Evolutionary conservation across 2,113 vertebrate genomes (phyloP).

Genomic region (Eulemur macaco): DNA sequence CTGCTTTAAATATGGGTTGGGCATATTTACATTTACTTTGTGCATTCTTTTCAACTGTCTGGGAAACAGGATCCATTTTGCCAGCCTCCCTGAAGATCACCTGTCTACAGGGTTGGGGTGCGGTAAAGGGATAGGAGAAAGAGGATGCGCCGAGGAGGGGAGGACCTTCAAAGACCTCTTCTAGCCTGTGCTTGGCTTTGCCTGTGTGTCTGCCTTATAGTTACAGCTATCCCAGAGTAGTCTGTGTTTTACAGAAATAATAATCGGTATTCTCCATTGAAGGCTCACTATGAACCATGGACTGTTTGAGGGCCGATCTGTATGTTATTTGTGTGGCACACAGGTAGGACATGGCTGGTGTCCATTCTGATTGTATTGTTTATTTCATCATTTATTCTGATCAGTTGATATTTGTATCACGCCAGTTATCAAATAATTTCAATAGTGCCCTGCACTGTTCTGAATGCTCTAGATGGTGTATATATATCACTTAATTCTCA

Average conservation of each 20-base stretch:
- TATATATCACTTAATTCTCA: background rate
- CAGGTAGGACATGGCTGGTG: background rate
- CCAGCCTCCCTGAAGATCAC: background rate
- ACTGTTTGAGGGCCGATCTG: background rate
- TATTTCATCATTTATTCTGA: background rate
- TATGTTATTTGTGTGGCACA: background rate
- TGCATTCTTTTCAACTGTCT: conserved; percentile 14
- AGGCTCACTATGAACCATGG: background rate
- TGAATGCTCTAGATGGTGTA: background rate
- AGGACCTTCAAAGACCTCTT: background rate
- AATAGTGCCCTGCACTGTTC: background rate
- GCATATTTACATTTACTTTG: background rate
- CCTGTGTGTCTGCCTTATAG: background rate
- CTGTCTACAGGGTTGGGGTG: background rate
- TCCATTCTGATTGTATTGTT: background rate
- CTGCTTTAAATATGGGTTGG: background rate
- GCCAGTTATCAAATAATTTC: background rate
- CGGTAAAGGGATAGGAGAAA: background rate
- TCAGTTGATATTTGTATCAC: background rate
- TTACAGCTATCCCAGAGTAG: background rate
- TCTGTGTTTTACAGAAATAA: background rate
- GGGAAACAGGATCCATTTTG: background rate
- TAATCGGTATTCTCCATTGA: background rate
- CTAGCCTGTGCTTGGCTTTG: background rate
- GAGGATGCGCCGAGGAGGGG: background rate